phyloP scores from a whole-genome alignment of 2,888 invertebrate species.

The Scaptomyza tumidula region DNA sequence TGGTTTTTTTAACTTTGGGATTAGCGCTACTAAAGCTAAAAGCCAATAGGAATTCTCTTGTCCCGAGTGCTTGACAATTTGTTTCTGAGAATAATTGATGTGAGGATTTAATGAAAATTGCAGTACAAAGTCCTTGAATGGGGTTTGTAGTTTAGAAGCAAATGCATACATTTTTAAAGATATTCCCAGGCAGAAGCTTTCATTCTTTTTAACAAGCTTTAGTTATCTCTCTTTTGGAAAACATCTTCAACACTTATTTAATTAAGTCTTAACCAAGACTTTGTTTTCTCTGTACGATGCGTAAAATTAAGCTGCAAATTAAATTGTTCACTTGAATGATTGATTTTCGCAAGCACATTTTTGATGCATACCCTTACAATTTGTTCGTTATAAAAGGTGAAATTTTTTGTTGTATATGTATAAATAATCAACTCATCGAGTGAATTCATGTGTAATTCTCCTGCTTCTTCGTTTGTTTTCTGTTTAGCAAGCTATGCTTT shows the following conservation, averaged over 20 bases:
- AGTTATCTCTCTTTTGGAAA: no score
- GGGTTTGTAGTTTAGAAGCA: background rate
- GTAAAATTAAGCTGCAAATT: conserved; percentile 23
- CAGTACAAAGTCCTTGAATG: background rate
- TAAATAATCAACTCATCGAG: background rate
- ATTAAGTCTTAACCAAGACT: background rate
- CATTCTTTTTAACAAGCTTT: no score
- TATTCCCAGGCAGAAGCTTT: no score
- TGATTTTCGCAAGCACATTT: conserved; percentile 7
- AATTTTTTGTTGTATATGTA: no score
- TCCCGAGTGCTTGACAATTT: background rate
- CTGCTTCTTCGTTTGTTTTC: background rate
- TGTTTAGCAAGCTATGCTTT: no score
- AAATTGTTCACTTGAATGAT: conserved; percentile 38
- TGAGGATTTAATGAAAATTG: background rate
- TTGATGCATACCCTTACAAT: background rate
- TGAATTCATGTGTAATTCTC: background rate
- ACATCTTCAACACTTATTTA: background rate
- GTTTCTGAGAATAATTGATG: background rate
- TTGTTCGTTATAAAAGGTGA: background rate
- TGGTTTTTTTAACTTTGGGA: background rate
- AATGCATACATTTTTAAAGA: no score
- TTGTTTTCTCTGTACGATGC: conserved; percentile 1
- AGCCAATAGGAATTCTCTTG: background rate
- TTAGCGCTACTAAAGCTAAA: background rate